These are phyloP conservation scores for Metacarcinus magister DNA, from an alignment of 2,888 invertebrate genomes.

Conservation along the genomic window DNA sequence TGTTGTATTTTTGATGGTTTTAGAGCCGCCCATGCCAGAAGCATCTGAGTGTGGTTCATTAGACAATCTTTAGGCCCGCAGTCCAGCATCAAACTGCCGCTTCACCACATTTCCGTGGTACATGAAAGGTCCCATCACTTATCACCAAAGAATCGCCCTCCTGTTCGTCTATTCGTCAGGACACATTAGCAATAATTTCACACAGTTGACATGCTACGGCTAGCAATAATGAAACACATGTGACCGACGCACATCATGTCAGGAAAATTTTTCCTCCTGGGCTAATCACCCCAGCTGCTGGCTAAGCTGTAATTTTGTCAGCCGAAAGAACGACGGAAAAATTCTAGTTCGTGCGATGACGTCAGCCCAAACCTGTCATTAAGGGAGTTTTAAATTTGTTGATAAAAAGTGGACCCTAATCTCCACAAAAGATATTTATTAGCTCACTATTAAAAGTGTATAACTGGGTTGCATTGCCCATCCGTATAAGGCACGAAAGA, in stretches of 20 bases:
- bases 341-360: conserved; percentile 65
- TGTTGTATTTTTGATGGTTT: not conserved
- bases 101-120: not conserved
- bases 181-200: conserved; percentile 44
- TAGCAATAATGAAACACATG: conserved; percentile 58
- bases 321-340: conserved; percentile 63
- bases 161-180: not conserved
- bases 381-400: conserved; percentile 45
- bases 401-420: conserved; percentile 60
- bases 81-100: not conserved
- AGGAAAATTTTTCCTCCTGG: conserved; percentile 58
- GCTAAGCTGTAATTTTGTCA: conserved; percentile 67
- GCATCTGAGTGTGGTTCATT: not conserved
- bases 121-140: conserved; percentile 27
- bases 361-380: conserved; percentile 68
- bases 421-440: conserved; percentile 68
- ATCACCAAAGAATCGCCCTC: not conserved
- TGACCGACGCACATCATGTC: conserved; percentile 65
- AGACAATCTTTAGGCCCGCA: not conserved
- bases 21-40: not conserved
- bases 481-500: not conserved
- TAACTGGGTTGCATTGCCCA: conserved; percentile 49
- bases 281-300: conserved; percentile 67
- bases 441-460: conserved; percentile 63
- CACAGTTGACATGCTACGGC: conserved; percentile 58